These are phyloP conservation scores for Drymonia ruficornis DNA, from an alignment of 2,888 invertebrate species.

Conservation along the genomic window DNA sequence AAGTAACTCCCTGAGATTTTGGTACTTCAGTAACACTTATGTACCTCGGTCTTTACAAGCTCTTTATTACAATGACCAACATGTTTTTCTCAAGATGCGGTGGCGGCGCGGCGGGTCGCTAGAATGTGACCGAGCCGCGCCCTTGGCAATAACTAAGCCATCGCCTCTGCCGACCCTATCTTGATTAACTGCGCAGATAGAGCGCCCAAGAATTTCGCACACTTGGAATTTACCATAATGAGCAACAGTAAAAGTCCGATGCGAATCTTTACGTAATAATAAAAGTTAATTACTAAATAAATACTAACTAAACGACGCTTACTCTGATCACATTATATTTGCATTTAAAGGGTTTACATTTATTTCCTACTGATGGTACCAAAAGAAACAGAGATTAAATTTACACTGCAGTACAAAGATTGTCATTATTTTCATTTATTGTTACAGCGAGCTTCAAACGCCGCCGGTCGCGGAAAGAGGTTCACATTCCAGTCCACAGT, in stretches of 20 bases:
- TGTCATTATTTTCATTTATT: slow-evolving; percentile 8
- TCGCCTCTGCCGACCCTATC: slow-evolving; percentile 24
- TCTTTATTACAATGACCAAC: slow-evolving; percentile 11
- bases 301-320: not conserved
- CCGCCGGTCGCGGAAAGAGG: slow-evolving; percentile 79
- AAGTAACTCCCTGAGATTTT: too few relatives aligned
- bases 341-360: too few relatives aligned
- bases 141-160: slow-evolving; percentile 8
- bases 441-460: slow-evolving; percentile 62
- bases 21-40: too few relatives aligned
- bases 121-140: slow-evolving; percentile 32
- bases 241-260: slow-evolving; percentile 13
- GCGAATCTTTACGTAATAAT: slow-evolving; percentile 3
- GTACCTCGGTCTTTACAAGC: too few relatives aligned
- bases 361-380: too few relatives aligned
- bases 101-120: slow-evolving; percentile 19
- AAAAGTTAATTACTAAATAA: slow-evolving; percentile 1
- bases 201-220: slow-evolving; percentile 15
- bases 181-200: slow-evolving; percentile 24
- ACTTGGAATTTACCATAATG: slow-evolving; percentile 23
- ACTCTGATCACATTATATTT: not conserved
- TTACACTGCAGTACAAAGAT: too few relatives aligned
- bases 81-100: slow-evolving; percentile 7
- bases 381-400: too few relatives aligned
- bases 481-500: slow-evolving; percentile 95